Percentiles rank a stretch among this genome's conserved stretches.
Evolutionary conservation across 64 coral and sea anemone genomes (phyloP).

Genomic region (Stichodactyla helianthus): DNA sequence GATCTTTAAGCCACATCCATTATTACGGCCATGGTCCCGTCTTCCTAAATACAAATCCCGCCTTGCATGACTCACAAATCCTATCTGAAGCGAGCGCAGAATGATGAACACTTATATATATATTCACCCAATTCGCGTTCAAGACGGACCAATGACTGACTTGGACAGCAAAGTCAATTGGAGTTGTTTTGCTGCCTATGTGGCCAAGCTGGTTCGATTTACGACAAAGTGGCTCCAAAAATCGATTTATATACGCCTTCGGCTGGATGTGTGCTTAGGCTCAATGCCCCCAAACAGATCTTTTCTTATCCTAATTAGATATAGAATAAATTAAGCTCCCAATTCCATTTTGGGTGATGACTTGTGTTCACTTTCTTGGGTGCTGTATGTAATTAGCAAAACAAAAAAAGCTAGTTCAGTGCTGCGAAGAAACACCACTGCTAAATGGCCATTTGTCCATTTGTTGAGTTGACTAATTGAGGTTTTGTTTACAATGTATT

Average conservation of each 20-base stretch:
- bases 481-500: constrained; percentile 23
- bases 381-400: not conserved
- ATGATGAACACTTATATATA: not conserved
- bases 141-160: not conserved
- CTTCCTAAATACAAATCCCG: not conserved
- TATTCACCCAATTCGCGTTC: not conserved
- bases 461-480: not conserved
- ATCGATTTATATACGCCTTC: constrained; percentile 6
- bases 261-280: not conserved
- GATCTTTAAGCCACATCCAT: not conserved
- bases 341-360: not conserved
- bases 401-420: not conserved
- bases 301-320: not conserved
- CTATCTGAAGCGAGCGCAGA: not conserved
- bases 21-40: not conserved
- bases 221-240: constrained; percentile 20
- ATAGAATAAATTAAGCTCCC: not conserved
- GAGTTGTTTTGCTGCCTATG: not conserved
- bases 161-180: not conserved
- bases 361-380: not conserved
- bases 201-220: constrained; percentile 13
- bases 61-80: not conserved
- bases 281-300: not conserved
- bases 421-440: not conserved
- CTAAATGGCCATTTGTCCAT: not conserved